These are phyloP conservation scores for Mormyrops boulengeri DNA, from an alignment of 2,797 vertebrate species.

Conservation along the genomic window DNA sequence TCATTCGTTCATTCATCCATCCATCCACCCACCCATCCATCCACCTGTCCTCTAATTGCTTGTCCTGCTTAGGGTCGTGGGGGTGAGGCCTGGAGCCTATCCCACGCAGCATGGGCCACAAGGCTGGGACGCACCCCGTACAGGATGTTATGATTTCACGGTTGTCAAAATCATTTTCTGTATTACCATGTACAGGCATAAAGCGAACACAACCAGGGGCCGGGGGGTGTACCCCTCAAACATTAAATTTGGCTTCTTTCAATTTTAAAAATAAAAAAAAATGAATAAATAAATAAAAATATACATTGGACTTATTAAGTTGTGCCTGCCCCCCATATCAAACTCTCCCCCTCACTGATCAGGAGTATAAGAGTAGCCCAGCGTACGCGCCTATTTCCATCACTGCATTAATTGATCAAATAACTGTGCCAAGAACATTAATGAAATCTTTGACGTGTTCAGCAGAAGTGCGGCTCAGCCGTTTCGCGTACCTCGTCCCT, in stretches of 20 bases:
- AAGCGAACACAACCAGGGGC: neutral
- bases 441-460: conserved; percentile 26
- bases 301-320: neutral
- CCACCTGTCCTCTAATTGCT: neutral
- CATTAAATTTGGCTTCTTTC: neutral
- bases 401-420: neutral
- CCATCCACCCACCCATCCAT: neutral
- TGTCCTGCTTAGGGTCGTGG: neutral
- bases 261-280: too few relatives aligned
- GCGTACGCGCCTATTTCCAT: neutral
- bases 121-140: neutral
- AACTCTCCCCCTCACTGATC: neutral
- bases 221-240: neutral
- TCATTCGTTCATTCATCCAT: neutral
- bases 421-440: conserved; percentile 11
- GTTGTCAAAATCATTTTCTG: neutral
- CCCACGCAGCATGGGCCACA: neutral
- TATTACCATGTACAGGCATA: neutral
- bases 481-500: conserved; percentile 37
- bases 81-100: neutral
- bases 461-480: conserved; percentile 50
- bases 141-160: neutral
- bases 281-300: too few relatives aligned
- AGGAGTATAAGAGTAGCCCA: neutral
- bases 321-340: neutral